Evolutionary conservation across 2,797 vertebrate genomes (phyloP).

Genomic region (Agapornis canus): DNA sequence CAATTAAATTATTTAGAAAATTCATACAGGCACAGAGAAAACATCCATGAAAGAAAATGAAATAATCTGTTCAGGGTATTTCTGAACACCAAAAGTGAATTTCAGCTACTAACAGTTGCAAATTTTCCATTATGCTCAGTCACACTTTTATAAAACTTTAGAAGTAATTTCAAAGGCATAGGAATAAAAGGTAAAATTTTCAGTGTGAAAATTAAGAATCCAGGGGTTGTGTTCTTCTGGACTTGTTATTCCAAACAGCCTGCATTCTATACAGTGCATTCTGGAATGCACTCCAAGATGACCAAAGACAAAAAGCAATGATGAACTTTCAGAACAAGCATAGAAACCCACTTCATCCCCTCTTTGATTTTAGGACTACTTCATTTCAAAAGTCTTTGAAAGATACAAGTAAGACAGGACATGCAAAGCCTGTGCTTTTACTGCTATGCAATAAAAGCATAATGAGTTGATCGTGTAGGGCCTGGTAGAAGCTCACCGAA

Average conservation of each 20-base stretch:
- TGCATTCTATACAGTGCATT: not conserved
- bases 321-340: constrained; percentile 13
- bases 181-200: not conserved
- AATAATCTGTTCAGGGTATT: not conserved
- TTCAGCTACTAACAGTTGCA: not conserved
- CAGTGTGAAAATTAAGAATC: not conserved
- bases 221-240: not conserved
- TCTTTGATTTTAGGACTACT: not conserved
- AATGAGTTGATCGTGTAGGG: not conserved
- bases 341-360: not conserved
- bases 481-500: constrained; percentile 29
- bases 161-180: not conserved
- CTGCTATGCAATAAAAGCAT: constrained; percentile 36
- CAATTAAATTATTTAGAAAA: not conserved
- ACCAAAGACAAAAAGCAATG: not conserved
- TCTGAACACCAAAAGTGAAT: constrained; percentile 5
- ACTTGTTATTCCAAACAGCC: not conserved
- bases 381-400: not conserved
- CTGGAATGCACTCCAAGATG: not conserved
- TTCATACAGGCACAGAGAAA: constrained; percentile 8
- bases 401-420: not conserved
- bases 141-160: not conserved
- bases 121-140: not conserved
- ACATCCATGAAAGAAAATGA: constrained; percentile 22
- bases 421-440: constrained; percentile 38